Conservation (phyloP, 2,113 vertebrate species). For the Rousettus leschenaultii region DNA sequence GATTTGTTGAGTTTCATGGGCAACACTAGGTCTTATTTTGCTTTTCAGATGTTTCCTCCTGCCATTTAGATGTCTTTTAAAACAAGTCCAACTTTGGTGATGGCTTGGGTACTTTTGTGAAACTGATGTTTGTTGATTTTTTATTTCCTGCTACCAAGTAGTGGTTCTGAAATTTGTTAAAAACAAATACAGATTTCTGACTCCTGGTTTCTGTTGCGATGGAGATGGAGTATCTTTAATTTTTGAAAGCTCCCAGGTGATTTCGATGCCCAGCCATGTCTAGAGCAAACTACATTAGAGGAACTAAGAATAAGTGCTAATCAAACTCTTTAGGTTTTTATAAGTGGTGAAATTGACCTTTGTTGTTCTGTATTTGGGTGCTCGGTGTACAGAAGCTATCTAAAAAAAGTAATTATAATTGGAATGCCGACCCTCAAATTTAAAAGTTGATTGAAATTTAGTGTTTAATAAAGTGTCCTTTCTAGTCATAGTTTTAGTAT, state of each 20-base stretch:
- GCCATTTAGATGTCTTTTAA: neutral
- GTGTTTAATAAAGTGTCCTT: constrained; percentile 39
- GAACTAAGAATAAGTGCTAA: neutral
- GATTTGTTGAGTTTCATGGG: neutral
- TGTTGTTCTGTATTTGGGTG: neutral
- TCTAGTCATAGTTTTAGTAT: neutral
- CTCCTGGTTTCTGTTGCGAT: neutral
- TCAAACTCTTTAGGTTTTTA: neutral
- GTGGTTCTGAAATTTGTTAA: neutral
- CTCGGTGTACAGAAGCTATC: neutral
- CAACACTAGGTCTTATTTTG: neutral
- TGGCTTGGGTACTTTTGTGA: neutral
- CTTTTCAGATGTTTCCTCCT: neutral
- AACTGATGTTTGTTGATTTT: neutral
- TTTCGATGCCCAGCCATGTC: neutral
- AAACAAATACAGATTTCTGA: neutral
- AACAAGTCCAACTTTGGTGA: neutral
- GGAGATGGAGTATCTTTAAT: neutral
- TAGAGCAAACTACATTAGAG: neutral
- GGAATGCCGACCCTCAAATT: neutral
- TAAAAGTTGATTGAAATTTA: constrained; percentile 33
- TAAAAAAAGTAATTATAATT: constrained; percentile 7
- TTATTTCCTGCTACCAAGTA: neutral
- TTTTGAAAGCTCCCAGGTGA: neutral
- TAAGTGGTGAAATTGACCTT: neutral